These are phyloP conservation scores for Eidolon helvum DNA, from an alignment of 2,113 vertebrate genomes.

Conservation along the genomic window DNA sequence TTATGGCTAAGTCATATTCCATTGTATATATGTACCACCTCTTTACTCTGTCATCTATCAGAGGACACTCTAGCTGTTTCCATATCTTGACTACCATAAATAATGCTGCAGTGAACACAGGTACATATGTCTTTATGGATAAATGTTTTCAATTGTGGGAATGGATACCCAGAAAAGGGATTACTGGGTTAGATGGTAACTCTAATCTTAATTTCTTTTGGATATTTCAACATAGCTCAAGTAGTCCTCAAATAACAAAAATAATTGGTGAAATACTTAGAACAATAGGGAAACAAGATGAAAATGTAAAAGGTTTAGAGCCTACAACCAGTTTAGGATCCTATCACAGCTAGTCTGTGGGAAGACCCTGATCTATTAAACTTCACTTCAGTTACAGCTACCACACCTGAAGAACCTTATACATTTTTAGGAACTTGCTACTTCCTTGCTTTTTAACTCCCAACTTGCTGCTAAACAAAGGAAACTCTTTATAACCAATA, in stretches of 20 bases:
- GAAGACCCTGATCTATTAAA: constrained; percentile 27
- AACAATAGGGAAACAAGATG: not conserved
- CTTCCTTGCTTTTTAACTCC: constrained; percentile 59
- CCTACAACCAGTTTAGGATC: constrained; percentile 19
- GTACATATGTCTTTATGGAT: too few relatives aligned
- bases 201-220: not conserved
- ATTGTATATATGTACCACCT: too few relatives aligned
- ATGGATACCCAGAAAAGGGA: too few relatives aligned
- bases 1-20: too few relatives aligned
- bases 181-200: too few relatives aligned
- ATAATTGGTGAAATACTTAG: not conserved
- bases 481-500: constrained; percentile 52
- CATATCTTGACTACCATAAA: too few relatives aligned
- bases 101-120: too few relatives aligned
- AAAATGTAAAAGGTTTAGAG: not conserved
- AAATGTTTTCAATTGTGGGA: too few relatives aligned
- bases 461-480: constrained; percentile 49
- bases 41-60: too few relatives aligned
- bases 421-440: constrained; percentile 63
- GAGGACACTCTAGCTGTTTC: too few relatives aligned
- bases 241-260: not conserved
- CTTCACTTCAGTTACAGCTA: not conserved
- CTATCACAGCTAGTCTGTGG: not conserved
- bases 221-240: not conserved
- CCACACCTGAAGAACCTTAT: constrained; percentile 30